These are phyloP conservation scores for Decapterus maruadsi DNA, from an alignment of 2,797 vertebrate species.

Conservation along the genomic window DNA sequence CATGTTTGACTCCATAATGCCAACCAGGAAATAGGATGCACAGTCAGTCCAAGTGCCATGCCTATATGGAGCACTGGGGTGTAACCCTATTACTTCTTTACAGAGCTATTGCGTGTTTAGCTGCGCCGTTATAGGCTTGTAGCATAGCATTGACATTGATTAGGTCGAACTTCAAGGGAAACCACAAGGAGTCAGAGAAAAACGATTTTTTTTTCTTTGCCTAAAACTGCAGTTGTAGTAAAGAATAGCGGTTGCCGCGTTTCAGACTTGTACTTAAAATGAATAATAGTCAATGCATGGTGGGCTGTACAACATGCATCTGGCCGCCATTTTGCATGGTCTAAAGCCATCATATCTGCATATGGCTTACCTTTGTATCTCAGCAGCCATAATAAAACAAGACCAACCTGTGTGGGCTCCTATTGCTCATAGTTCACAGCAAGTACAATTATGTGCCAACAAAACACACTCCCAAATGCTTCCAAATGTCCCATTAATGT, in stretches of 20 bases:
- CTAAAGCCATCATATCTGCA: conserved; percentile 7
- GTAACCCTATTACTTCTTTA: conserved; percentile 78
- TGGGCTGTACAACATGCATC: conserved; percentile 16
- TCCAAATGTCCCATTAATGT: conserved; percentile 65
- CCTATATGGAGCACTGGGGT: conserved; percentile 70
- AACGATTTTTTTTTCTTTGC: too few species aligned
- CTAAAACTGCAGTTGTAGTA: neutral
- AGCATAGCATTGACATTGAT: conserved; percentile 68
- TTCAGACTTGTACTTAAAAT: neutral
- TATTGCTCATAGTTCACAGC: conserved; percentile 59
- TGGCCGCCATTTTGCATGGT: conserved; percentile 54
- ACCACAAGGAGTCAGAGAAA: neutral
- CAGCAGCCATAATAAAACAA: conserved; percentile 35
- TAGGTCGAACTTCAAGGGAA: conserved; percentile 62
- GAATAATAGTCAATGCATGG: conserved; percentile 7
- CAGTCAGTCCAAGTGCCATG: conserved; percentile 28
- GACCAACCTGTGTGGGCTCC: conserved; percentile 63
- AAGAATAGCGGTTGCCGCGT: neutral
- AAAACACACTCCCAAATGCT: conserved; percentile 62
- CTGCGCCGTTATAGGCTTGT: conserved; percentile 71
- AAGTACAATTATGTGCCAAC: conserved; percentile 61
- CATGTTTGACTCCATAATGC: conserved; percentile 18
- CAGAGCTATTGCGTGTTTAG: conserved; percentile 75
- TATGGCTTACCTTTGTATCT: conserved; percentile 42
- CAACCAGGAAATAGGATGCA: conserved; percentile 41